phyloP scores from a whole-genome alignment of 2,888 invertebrate species.

The Uloborus plumipes region DNA sequence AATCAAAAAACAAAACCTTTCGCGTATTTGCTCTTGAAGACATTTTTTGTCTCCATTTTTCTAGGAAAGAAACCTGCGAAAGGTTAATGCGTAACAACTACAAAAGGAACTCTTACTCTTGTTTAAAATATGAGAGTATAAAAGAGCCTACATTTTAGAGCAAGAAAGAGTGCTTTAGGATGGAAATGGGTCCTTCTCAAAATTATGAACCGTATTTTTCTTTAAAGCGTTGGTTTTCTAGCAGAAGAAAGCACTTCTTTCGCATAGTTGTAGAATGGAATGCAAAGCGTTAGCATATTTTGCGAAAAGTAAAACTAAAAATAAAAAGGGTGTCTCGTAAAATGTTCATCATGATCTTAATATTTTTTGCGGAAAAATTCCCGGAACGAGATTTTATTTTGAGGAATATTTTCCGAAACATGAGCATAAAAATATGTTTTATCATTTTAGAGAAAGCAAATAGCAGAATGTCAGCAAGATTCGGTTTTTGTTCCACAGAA shows the following conservation, averaged over 20 bases:
- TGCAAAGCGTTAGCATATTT: constrained; percentile 11
- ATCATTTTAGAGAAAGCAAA: too few relatives aligned
- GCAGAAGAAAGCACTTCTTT: constrained; percentile 28
- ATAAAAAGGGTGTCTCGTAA: background rate
- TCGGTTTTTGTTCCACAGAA: too few relatives aligned
- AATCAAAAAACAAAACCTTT: too few relatives aligned
- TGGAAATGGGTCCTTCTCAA: constrained; percentile 25
- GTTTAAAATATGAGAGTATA: constrained; percentile 25
- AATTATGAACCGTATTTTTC: constrained; percentile 42
- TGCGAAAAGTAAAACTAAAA: constrained; percentile 16
- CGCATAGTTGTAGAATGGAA: constrained; percentile 49
- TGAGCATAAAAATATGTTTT: too few relatives aligned
- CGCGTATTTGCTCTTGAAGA: too few relatives aligned
- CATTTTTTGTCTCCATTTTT: too few relatives aligned
- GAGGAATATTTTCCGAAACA: too few relatives aligned
- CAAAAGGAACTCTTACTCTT: constrained; percentile 33
- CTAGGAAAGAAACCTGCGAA: too few relatives aligned
- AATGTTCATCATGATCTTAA: too few relatives aligned
- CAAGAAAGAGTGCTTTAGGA: constrained; percentile 2
- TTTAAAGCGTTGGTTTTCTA: constrained; percentile 20
- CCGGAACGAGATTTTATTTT: too few relatives aligned
- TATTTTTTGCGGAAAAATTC: too few relatives aligned
- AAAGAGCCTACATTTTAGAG: constrained; percentile 11
- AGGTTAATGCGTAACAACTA: constrained; percentile 2
- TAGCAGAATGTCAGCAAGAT: too few relatives aligned